These are phyloP conservation scores for Bolborhynchus lineola DNA, from an alignment of 2,113 vertebrate species.

Conservation along the genomic window DNA sequence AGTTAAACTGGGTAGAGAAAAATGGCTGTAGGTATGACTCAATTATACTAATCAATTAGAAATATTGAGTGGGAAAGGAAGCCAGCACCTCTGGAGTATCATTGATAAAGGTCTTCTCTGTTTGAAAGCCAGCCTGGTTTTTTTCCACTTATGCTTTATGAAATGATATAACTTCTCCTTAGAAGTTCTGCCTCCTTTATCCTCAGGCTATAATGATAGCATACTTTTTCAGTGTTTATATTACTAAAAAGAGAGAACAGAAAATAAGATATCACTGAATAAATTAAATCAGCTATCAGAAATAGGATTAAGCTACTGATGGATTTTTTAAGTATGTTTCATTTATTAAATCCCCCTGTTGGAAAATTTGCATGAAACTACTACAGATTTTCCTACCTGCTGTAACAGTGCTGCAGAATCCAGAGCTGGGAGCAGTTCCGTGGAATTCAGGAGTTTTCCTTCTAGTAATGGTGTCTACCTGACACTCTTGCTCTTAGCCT, in stretches of 20 bases:
- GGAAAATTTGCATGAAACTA: not conserved
- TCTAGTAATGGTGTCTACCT: not conserved
- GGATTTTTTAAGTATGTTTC: conserved; percentile 20
- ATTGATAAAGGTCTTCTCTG: not conserved
- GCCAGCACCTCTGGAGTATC: not conserved
- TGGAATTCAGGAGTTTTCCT: not conserved
- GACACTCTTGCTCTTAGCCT: not conserved
- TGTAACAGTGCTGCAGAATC: not conserved
- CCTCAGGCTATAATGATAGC: not conserved
- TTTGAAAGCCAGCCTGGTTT: not conserved
- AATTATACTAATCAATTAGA: not conserved
- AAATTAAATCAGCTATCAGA: not conserved
- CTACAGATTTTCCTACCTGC: not conserved
- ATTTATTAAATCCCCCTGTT: conserved; percentile 9
- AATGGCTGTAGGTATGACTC: not conserved
- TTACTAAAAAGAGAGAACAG: not conserved
- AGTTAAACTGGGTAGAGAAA: not conserved
- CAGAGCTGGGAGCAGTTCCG: not conserved
- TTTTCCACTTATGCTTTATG: not conserved
- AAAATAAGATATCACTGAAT: conserved; percentile 9
- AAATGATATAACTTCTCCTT: not conserved
- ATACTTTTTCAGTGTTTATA: not conserved
- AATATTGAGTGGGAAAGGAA: not conserved
- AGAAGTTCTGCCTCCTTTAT: not conserved
- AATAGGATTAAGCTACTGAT: conserved; percentile 7